Evolutionary conservation across 2,113 vertebrate genomes (phyloP).

Genomic region (Alectura lathami): DNA sequence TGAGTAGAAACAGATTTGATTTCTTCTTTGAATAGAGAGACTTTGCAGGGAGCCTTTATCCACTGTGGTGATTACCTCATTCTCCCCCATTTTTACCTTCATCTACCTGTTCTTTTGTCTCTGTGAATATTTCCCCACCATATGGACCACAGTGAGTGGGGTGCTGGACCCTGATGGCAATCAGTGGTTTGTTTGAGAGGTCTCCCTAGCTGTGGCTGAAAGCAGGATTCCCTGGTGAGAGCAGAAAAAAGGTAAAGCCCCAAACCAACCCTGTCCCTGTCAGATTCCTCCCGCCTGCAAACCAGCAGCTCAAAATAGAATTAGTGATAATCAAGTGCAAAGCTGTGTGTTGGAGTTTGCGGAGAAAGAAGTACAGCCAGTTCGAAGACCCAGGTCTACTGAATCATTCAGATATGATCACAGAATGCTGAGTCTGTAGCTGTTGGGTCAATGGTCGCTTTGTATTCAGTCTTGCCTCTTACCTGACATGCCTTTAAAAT

Average conservation of each 20-base stretch:
- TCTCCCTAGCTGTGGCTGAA: neutral
- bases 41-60: neutral
- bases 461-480: slow-evolving; percentile 17
- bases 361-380: neutral
- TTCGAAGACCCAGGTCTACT: neutral
- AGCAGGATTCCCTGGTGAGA: neutral
- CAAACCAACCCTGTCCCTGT: neutral
- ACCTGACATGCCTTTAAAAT: slow-evolving; percentile 93
- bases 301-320: neutral
- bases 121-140: neutral
- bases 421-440: neutral
- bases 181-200: neutral
- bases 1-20: neutral
- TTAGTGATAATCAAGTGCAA: neutral
- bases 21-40: neutral
- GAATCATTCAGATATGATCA: neutral
- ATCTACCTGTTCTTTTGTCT: neutral
- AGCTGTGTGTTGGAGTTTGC: neutral
- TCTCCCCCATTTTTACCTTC: neutral
- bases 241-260: neutral
- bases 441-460: neutral
- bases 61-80: neutral
- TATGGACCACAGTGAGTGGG: neutral
- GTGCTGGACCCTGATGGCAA: neutral
- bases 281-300: neutral